Base-by-base conservation (phyloP, 2,888 invertebrate genomes). In the Dynastes tityus region DNA sequence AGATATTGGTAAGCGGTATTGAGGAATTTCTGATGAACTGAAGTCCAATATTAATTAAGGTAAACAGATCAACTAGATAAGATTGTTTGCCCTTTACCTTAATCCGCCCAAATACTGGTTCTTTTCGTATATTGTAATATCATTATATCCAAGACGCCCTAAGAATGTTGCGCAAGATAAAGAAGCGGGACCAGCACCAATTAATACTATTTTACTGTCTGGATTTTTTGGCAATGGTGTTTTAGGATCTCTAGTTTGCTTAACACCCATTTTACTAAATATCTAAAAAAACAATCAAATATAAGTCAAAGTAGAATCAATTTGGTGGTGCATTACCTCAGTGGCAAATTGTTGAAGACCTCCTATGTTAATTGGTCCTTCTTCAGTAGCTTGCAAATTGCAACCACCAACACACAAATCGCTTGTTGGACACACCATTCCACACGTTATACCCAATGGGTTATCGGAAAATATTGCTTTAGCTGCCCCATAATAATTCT, bases 401-500 rank as follows among this genome's bases (percentile, higher is more conserved):
- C 99, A 99, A 0, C 98, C 98, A 0, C 99, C 99, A 0, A 98
- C 98, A 88, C 99, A 99, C 0, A 99, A 92, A 88, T 99, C 99
- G 86, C 98, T 98, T 0, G 99, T 99, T 1, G 99, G 99, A 84
- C 99, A 99, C 29, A 99, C 98, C 99, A 99, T 99, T 37, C 98
- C 98, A 85, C 98, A 98, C 0, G 97, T 97, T 1, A 98, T 90
- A 0, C 98, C 99, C 76, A 99, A 89, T 0, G 99, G 99, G 88
- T 99, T 99, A 87, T 99, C 99, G 0, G 98, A 98, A 78, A 99
- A 93, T 77, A 99, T 99, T 0, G 96, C 94, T 87, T 97, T 97
- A 0, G 97, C 96, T 1, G 99, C 97, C 29, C 99, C 99, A 91
- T 99, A 99, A 88, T 97, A 99, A 89, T 99, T 99, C 95, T 96